Evolutionary conservation across 2,113 vertebrate genomes (phyloP), one percentile per base, ranked within the genome.

Genomic region (Ammodytes dubius): DNA sequence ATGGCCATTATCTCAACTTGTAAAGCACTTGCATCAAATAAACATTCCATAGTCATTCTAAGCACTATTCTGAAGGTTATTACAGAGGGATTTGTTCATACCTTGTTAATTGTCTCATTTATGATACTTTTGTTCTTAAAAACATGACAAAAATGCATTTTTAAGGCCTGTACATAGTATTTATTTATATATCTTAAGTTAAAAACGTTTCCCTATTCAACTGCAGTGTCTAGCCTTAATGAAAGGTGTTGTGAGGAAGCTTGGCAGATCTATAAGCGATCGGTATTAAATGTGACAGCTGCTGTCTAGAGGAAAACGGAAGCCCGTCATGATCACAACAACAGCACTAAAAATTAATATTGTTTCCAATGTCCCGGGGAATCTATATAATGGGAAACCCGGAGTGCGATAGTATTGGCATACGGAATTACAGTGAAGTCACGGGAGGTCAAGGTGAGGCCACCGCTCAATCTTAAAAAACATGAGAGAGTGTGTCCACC

Each of bases 391-490:
- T 49, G 61, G 70, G 57, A 67, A 27, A 52, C n/a, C 70, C 57
- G 6, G 68, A 56, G 72, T 47, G 71, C 77, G 40, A 14, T 1
- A 9, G 52, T 12, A 27, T 27, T 27, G 67, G 84, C 87, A 88
- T 86, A 61, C 84, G 72, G 79, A 88, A 39, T 58, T 50, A 77
- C 71, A 40, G 73, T 0, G 11, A 70, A 58, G 90, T 88, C 84
- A 67, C 58, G 0, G 54, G 35, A 77, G 91, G 87, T 91, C 86
- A 92, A 92, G 91, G 92, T 90, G 85, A 88, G 70, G 74, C 78
- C 52, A 84, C 42, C 82, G 52, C 70, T 86, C 83, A 64, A 87
- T 92, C 75, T 89, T 87, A 89, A 88, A 27, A 91, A 92, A 94
- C 93, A 89, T 79, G 86, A 69, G 84, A 77, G 75, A 19, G 61